Conservation (phyloP, 2,888 invertebrate species). For the Hirtodrosophila trivittata region DNA sequence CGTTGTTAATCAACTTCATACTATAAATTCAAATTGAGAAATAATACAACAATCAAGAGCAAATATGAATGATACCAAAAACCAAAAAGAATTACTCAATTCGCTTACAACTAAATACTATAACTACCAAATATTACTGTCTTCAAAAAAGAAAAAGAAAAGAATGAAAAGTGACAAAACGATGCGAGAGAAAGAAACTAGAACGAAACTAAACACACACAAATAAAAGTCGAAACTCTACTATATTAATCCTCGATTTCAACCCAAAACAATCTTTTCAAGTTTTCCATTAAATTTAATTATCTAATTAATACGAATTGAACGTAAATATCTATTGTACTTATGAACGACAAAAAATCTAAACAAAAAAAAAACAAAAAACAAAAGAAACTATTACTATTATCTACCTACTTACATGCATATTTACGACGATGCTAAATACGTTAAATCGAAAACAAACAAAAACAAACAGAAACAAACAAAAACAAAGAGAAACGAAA, state of each 20-base stretch:
- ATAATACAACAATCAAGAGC: constrained; percentile 21
- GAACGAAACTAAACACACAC: constrained; percentile 5
- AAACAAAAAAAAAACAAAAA: constrained; percentile 18
- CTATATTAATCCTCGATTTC: constrained; percentile 54
- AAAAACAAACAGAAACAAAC: constrained; percentile 40
- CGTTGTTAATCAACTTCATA: constrained; percentile 55
- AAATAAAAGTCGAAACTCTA: constrained; percentile 24
- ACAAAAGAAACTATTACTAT: constrained; percentile 20
- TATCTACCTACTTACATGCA: constrained; percentile 37
- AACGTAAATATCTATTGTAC: constrained; percentile 46
- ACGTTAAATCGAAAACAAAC: constrained; percentile 42
- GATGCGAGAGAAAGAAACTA: background rate
- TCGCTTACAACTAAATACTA: constrained; percentile 19
- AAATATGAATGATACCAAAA: constrained; percentile 27
- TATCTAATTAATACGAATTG: constrained; percentile 37
- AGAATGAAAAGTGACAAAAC: background rate
- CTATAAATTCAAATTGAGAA: constrained; percentile 31
- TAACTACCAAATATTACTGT: constrained; percentile 25
- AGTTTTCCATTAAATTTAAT: constrained; percentile 80
- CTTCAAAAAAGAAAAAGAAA: constrained; percentile 4
- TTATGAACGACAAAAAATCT: constrained; percentile 26
- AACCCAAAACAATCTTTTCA: constrained; percentile 77
- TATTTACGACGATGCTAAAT: constrained; percentile 38
- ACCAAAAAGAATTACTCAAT: constrained; percentile 10
- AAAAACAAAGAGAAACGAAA: constrained; percentile 27